Conservation (phyloP, 2,797 vertebrate genomes). For the Hybognathus amarus region DNA sequence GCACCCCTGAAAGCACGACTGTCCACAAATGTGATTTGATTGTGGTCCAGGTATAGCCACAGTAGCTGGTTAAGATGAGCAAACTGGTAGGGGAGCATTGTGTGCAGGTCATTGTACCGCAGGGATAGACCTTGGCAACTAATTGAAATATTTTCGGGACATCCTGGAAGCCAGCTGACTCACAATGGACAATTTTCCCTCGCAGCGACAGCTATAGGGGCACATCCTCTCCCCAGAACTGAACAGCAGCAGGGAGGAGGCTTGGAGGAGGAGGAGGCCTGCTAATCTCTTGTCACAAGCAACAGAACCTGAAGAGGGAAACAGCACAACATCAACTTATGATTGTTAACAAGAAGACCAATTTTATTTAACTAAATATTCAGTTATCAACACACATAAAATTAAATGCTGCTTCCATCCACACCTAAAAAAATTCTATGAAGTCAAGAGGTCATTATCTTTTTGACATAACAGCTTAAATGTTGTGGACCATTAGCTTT, state of each 20-base stretch:
- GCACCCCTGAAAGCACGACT: conserved; percentile 95
- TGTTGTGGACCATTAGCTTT: not conserved
- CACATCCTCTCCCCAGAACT: conserved; percentile 91
- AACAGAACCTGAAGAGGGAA: conserved; percentile 70
- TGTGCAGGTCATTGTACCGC: conserved; percentile 96
- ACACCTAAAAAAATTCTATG: not conserved
- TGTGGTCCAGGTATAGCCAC: conserved; percentile 99
- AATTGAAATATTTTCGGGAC: conserved; percentile 94
- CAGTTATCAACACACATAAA: not conserved
- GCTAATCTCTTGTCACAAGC: conserved; percentile 73
- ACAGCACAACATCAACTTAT: conserved; percentile 34
- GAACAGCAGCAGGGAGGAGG: conserved; percentile 77
- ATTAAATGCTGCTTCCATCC: not conserved
- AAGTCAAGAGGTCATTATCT: not conserved
- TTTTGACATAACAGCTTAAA: not conserved
- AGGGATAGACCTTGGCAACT: conserved; percentile 96
- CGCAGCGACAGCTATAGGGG: conserved; percentile 93
- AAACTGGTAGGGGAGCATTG: conserved; percentile 93
- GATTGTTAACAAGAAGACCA: not conserved
- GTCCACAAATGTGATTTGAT: conserved; percentile 92
- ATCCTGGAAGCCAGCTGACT: conserved; percentile 91
- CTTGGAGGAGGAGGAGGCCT: conserved; percentile 72
- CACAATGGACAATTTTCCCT: conserved; percentile 98
- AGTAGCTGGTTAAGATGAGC: conserved; percentile 96
- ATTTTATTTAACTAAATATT: not conserved